Evolutionary conservation across 1,140 invertebrate species (phyloP).

Genomic region (Lordiphosa collinella): DNA sequence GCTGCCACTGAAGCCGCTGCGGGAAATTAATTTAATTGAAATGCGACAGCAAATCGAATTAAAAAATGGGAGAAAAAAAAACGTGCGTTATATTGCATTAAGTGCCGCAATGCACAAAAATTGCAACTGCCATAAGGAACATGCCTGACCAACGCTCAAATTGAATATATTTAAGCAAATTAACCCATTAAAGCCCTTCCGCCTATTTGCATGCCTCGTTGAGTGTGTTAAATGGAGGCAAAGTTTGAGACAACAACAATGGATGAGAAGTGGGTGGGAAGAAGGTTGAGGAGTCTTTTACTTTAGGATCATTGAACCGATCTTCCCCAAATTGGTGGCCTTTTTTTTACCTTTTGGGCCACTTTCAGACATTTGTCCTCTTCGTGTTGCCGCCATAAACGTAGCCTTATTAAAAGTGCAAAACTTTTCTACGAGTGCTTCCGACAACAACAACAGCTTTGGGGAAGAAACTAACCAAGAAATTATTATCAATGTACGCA

Average conservation of each 20-base stretch:
- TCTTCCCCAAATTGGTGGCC: too few species aligned
- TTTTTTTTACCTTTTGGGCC: too few species aligned
- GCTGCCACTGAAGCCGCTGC: conserved; percentile 4
- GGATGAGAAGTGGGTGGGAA: background rate
- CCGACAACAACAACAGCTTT: background rate
- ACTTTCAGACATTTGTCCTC: conserved; percentile 67
- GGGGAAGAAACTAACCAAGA: conserved; percentile 55
- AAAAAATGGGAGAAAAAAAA: conserved; percentile 16
- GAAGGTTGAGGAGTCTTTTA: too few species aligned
- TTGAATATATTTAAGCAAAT: conserved; percentile 58
- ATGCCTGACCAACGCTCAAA: conserved; percentile 20
- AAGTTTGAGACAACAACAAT: background rate
- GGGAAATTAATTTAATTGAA: conserved; percentile 63
- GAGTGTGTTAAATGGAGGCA: conserved; percentile 4
- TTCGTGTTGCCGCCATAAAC: conserved; percentile 31
- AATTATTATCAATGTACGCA: conserved; percentile 77
- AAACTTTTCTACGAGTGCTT: conserved; percentile 59
- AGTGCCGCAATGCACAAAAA: background rate
- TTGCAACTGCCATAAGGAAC: background rate
- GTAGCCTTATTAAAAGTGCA: conserved; percentile 69
- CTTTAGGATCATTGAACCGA: too few species aligned
- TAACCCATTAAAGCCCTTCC: conserved; percentile 50
- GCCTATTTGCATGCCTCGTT: conserved; percentile 7
- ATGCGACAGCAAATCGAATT: conserved; percentile 64
- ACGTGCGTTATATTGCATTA: background rate